These are phyloP conservation scores for Hyperoodon ampullatus DNA, from an alignment of 2,113 vertebrate species.

Conservation along the genomic window DNA sequence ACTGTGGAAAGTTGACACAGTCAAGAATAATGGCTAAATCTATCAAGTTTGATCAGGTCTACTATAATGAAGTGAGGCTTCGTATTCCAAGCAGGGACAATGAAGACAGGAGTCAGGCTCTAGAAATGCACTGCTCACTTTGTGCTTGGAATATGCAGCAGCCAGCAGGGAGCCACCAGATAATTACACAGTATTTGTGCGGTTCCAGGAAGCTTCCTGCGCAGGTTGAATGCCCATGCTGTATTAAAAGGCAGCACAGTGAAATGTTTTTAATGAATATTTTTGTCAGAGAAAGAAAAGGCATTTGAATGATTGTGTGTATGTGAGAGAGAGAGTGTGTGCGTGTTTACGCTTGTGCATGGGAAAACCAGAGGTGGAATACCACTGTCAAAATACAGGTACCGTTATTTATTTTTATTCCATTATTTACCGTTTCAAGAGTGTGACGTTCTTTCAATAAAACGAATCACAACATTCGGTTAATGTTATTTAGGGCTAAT, in stretches of 20 bases:
- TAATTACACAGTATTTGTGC: slow-evolving; percentile 97
- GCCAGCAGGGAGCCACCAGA: slow-evolving; percentile 92
- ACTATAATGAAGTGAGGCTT: slow-evolving; percentile 94
- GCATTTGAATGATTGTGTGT: slow-evolving; percentile 90
- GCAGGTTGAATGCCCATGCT: slow-evolving; percentile 91
- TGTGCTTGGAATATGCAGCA: slow-evolving; percentile 93
- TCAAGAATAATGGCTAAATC: slow-evolving; percentile 95
- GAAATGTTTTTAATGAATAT: slow-evolving; percentile 96
- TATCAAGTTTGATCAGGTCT: slow-evolving; percentile 96
- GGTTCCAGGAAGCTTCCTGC: slow-evolving; percentile 91
- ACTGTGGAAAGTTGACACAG: slow-evolving; percentile 90
- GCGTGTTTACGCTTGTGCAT: slow-evolving; percentile 59
- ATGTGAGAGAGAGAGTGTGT: slow-evolving; percentile 19
- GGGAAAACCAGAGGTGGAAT: slow-evolving; percentile 86
- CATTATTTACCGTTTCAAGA: slow-evolving; percentile 85
- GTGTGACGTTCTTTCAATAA: slow-evolving; percentile 84
- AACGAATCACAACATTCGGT: slow-evolving; percentile 76
- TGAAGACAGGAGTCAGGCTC: slow-evolving; percentile 91
- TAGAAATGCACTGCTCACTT: slow-evolving; percentile 90
- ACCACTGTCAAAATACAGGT: slow-evolving; percentile 90
- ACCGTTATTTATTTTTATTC: slow-evolving; percentile 89
- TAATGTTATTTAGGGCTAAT: slow-evolving; percentile 84
- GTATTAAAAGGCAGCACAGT: slow-evolving; percentile 92
- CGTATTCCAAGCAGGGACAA: slow-evolving; percentile 93
- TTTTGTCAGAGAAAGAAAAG: slow-evolving; percentile 93